These are phyloP conservation scores for Cremastinae sp. DNA, from an alignment of 2,888 invertebrate species.

Conservation along the genomic window DNA sequence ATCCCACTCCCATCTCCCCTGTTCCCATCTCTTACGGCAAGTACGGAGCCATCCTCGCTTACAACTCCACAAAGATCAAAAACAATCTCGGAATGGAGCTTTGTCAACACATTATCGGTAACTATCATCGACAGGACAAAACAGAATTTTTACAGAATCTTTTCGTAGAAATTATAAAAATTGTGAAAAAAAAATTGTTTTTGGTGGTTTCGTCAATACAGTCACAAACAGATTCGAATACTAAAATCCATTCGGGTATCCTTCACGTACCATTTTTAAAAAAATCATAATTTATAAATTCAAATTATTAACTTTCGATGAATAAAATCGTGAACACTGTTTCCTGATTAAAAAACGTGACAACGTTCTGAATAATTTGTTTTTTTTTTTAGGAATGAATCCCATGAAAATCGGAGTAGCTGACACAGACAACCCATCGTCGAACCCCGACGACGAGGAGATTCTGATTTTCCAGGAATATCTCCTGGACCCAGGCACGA, in stretches of 20 bases:
- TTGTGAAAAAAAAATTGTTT: no score
- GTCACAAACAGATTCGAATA: no score
- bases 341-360: no score
- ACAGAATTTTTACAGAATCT: neutral
- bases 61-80: slow-evolving; percentile 80
- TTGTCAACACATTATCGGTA: slow-evolving; percentile 95
- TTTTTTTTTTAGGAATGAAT: slow-evolving; percentile 84
- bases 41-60: slow-evolving; percentile 92
- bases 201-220: no score
- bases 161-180: no score
- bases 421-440: slow-evolving; percentile 83
- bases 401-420: slow-evolving; percentile 88
- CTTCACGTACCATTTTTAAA: no score
- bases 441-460: slow-evolving; percentile 88
- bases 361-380: neutral
- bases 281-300: no score
- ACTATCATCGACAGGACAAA: slow-evolving; percentile 63
- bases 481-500: slow-evolving; percentile 88
- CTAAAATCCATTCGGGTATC: no score
- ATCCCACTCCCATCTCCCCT: slow-evolving; percentile 85
- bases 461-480: slow-evolving; percentile 93
- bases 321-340: no score
- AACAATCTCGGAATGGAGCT: slow-evolving; percentile 86
- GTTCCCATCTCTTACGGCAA: slow-evolving; percentile 86
- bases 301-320: no score